Conservation (phyloP, 1,140 invertebrate species). For the Cotesia typhae region DNA sequence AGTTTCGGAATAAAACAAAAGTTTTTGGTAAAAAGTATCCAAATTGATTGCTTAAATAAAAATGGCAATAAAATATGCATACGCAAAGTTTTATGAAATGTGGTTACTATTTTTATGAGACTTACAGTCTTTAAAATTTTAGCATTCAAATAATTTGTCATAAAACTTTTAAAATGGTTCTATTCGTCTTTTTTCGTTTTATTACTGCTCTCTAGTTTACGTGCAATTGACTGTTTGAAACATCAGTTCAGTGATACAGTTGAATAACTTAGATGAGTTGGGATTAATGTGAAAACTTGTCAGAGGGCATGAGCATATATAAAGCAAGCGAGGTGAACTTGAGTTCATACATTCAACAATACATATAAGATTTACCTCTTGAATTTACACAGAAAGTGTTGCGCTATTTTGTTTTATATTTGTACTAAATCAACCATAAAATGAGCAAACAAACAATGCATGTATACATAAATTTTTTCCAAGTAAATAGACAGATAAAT, state of each 20-base stretch:
- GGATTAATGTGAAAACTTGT: constrained; percentile 28
- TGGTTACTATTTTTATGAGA: constrained; percentile 1
- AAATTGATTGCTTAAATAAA: background rate
- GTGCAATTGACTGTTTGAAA: constrained; percentile 28
- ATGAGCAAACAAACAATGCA: no score
- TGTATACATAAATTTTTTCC: no score
- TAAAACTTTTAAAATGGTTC: constrained; percentile 29
- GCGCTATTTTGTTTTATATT: no score
- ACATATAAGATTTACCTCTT: constrained; percentile 1
- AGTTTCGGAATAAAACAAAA: background rate
- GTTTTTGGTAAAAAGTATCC: no score
- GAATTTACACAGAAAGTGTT: no score
- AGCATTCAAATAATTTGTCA: constrained; percentile 27
- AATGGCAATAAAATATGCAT: background rate
- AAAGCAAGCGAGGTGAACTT: constrained; percentile 6
- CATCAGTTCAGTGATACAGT: constrained; percentile 29
- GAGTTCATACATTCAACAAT: background rate
- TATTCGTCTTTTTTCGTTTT: constrained; percentile 22
- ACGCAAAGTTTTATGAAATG: background rate
- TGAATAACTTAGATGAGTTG: constrained; percentile 28
- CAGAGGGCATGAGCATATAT: background rate
- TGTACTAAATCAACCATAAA: no score
- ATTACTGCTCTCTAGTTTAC: constrained; percentile 17
- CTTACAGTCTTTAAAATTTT: constrained; percentile 8
- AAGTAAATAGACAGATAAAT: no score